These are phyloP conservation scores for Sarcophaga peregrina DNA, from an alignment of 1,140 invertebrate species.

Conservation along the genomic window DNA sequence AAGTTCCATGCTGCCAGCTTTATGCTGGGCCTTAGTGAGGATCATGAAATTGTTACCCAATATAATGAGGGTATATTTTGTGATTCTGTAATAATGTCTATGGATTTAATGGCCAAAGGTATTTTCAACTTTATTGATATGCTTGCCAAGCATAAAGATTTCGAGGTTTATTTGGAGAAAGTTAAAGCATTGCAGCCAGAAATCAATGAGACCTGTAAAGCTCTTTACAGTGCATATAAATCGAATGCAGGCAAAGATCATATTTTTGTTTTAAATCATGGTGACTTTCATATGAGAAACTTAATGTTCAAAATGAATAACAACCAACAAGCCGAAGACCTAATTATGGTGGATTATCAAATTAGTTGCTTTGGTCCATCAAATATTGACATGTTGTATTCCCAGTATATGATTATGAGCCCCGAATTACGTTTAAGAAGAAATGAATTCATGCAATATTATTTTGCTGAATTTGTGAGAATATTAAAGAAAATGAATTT, in stretches of 20 bases:
- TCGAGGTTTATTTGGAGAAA: slow-evolving; percentile 1
- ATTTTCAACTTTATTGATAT: background rate
- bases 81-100: background rate
- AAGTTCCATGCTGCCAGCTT: slow-evolving; percentile 57
- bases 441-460: background rate
- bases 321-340: background rate
- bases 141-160: background rate
- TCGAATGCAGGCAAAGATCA: background rate
- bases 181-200: background rate
- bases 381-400: slow-evolving; percentile 17
- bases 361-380: slow-evolving; percentile 19
- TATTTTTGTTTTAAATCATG: slow-evolving; percentile 40
- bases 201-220: background rate
- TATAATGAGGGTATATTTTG: background rate
- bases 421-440: background rate
- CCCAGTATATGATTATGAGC: slow-evolving; percentile 17
- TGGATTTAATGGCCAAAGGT: background rate
- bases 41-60: background rate
- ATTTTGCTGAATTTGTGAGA: slow-evolving; percentile 28
- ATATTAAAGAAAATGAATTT: slow-evolving; percentile 3
- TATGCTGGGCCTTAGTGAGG: slow-evolving; percentile 46
- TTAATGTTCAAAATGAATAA: slow-evolving; percentile 23
- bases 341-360: slow-evolving; percentile 40
- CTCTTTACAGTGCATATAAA: background rate
- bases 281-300: slow-evolving; percentile 37